Base-by-base conservation (phyloP, 2,797 vertebrate species). In the Ara ararauna region DNA sequence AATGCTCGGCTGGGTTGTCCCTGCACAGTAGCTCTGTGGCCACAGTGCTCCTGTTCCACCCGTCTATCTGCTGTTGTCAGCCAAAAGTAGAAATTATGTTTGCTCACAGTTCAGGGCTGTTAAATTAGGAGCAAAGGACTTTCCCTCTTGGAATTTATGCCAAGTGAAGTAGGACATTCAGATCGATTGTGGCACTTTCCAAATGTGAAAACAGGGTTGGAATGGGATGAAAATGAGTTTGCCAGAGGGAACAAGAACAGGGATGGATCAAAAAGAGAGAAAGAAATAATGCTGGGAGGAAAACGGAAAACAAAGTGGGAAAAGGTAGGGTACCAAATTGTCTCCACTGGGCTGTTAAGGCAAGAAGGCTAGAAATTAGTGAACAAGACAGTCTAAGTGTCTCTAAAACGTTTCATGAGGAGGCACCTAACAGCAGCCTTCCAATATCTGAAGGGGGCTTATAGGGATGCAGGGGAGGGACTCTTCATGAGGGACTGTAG, bases 91-190 rank as follows among this genome's bases (percentile, higher is more conserved):
- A 74, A 65, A 47, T 48, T 66, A 47, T 38, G 70, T 83, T 95
- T 95, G 64, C 73, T 89, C 68, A 92, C 58, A 79, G 87, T 79
- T 93, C 81, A 70, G 81, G 26, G 47, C 61, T 72, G 36, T 75
- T 86, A 90, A 85, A 77, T 76, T 34, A 66, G 9, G 40, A 93
- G 73, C 64, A 83, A 95, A 93, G 38, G 32, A 86, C 77, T 92
- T 78, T 86, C 76, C 58, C 48, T 81, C 72, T 60, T 48, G 66
- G 40, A 74, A 85, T 89, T 93, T 77, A 47, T 2, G 29, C 54
- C 85, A 88, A 90, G 72, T 62, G 65, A 87, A 75, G 26, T 36
- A 89, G 72, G 70, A 71, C 17, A 66, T 80, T 78, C 67, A 64
- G 48, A 76, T 13, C 71, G 62, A 89, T 85, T 50, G 70, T 29